Evolutionary conservation across 2,888 invertebrate genomes (phyloP).

Genomic region (Drepanosiphum platanoidis): DNA sequence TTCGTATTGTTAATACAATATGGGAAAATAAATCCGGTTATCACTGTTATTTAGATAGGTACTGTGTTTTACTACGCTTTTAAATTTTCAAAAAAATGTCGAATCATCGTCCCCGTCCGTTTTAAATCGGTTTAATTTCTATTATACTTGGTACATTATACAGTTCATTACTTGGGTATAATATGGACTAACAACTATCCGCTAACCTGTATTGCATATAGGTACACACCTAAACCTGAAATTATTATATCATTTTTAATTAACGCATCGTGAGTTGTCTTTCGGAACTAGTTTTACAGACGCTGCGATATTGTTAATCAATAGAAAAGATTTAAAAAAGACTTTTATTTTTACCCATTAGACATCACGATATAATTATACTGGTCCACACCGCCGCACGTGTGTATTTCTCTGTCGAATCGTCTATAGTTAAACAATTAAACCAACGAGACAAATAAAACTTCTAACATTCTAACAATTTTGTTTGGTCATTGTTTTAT

Average conservation of each 20-base stretch:
- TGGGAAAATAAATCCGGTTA: background rate
- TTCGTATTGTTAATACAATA: background rate
- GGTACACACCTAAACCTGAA: too few relatives aligned
- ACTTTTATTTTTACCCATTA: background rate
- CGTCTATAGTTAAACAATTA: too few relatives aligned
- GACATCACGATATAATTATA: background rate
- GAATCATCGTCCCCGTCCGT: background rate
- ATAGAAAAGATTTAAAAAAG: too few relatives aligned
- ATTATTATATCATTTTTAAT: slow-evolving; percentile 24
- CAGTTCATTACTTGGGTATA: background rate
- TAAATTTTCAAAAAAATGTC: background rate
- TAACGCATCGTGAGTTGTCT: slow-evolving; percentile 1
- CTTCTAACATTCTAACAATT: too few relatives aligned
- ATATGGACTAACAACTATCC: background rate
- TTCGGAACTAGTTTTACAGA: slow-evolving; percentile 2
- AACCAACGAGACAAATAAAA: too few relatives aligned
- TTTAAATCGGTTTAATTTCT: background rate
- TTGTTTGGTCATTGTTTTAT: too few relatives aligned
- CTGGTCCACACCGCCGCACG: background rate
- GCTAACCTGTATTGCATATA: slow-evolving; percentile 2
- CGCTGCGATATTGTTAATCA: too few relatives aligned
- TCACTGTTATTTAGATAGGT: background rate
- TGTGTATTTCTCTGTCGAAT: too few relatives aligned
- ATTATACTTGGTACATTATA: background rate
- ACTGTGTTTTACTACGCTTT: background rate